A percentile compares a stretch with the other conserved stretches of the same genome.
Conservation (phyloP, 2,797 vertebrate genomes). For the Ammospiza maritima region DNA sequence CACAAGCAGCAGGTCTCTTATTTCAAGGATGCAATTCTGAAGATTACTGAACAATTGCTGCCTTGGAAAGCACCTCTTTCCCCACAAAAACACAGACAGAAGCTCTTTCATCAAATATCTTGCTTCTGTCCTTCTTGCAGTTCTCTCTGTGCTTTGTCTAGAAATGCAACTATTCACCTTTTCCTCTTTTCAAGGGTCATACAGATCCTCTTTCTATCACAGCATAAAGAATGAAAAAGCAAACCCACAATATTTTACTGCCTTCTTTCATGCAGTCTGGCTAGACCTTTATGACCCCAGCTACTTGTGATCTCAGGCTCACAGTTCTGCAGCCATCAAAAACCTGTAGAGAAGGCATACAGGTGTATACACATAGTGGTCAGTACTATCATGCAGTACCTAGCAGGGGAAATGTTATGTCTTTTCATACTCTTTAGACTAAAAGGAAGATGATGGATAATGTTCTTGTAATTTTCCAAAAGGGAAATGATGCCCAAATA, state of each 20-base stretch:
- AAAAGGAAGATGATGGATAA: neutral
- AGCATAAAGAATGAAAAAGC: constrained; percentile 15
- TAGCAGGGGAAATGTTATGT: neutral
- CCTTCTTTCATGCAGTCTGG: neutral
- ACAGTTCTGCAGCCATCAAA: neutral
- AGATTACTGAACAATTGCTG: neutral
- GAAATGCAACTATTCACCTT: neutral
- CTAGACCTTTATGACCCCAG: neutral
- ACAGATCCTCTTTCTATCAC: neutral
- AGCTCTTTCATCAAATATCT: neutral
- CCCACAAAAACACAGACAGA: neutral
- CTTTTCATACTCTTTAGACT: neutral
- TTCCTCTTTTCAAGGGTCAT: neutral
- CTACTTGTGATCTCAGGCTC: neutral
- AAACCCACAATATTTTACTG: neutral
- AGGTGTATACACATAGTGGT: neutral
- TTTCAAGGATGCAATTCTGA: neutral
- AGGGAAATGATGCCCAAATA: neutral
- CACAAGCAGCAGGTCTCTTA: neutral
- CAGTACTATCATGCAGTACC: neutral
- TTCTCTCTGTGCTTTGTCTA: neutral
- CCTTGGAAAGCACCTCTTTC: neutral
- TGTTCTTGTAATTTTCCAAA: neutral
- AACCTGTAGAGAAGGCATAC: neutral
- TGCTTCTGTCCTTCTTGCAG: neutral